These are phyloP conservation scores for Pissodes strobi DNA, from an alignment of 1,140 invertebrate genomes.

Conservation along the genomic window DNA sequence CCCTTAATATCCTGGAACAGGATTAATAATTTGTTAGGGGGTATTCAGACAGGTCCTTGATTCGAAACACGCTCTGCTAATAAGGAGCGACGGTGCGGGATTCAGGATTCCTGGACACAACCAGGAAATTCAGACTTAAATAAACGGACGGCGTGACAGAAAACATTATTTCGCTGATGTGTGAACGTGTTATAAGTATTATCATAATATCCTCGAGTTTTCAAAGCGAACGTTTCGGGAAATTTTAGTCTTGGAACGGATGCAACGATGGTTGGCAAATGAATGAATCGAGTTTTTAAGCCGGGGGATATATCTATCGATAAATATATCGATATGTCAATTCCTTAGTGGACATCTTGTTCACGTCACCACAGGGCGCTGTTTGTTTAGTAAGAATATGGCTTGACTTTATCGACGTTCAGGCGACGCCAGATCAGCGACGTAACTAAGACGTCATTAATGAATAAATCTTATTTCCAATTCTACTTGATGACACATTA, in stretches of 20 bases:
- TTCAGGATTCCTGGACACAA: slow-evolving; percentile 27
- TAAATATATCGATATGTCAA: too few relatives aligned
- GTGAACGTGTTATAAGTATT: slow-evolving; percentile 19
- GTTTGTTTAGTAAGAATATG: too few relatives aligned
- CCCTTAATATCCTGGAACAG: slow-evolving; percentile 42
- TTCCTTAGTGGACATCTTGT: too few relatives aligned
- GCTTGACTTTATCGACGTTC: too few relatives aligned
- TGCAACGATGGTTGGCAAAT: too few relatives aligned
- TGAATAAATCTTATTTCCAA: too few relatives aligned
- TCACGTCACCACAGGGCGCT: too few relatives aligned
- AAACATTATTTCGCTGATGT: slow-evolving; percentile 30
- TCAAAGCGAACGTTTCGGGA: neutral
- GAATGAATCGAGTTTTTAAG: too few relatives aligned
- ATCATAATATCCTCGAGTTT: neutral
- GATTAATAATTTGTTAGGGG: slow-evolving; percentile 44
- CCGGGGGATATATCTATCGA: too few relatives aligned
- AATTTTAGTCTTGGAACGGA: neutral
- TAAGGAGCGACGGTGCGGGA: slow-evolving; percentile 30
- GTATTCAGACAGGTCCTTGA: slow-evolving; percentile 32
- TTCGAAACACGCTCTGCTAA: slow-evolving; percentile 40
- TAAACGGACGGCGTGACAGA: slow-evolving; percentile 29
- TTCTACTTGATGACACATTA: too few relatives aligned
- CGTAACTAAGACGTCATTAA: too few relatives aligned
- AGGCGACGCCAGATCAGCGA: too few relatives aligned
- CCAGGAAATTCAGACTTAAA: slow-evolving; percentile 31